Conservation (phyloP, 2,113 vertebrate genomes). For the Tor tambroides region DNA sequence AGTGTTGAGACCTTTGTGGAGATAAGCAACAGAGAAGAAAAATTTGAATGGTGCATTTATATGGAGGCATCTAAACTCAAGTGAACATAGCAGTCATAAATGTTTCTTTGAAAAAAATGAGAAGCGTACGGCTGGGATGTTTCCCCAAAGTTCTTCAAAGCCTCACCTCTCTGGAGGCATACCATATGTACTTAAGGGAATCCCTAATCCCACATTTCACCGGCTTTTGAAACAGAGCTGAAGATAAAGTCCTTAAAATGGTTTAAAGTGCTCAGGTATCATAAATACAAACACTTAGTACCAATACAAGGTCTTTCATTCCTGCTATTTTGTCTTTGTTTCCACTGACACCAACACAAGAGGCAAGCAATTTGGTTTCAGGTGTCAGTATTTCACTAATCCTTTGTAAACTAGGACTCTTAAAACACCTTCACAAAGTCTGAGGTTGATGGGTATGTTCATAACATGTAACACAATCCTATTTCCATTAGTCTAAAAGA, state of each 20-base stretch:
- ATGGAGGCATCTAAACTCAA: not conserved
- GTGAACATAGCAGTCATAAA: not conserved
- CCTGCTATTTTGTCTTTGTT: constrained; percentile 25
- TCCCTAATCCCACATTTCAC: constrained; percentile 4
- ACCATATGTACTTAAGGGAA: constrained; percentile 11
- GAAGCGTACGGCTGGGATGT: not conserved
- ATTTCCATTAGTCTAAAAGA: not conserved
- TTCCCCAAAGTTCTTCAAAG: constrained; percentile 7
- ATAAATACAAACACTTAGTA: constrained; percentile 5
- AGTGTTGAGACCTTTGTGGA: constrained; percentile 83
- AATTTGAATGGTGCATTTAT: not conserved
- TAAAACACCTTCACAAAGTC: not conserved
- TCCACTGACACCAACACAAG: not conserved
- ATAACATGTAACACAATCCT: constrained; percentile 7
- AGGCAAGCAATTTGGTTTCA: not conserved
- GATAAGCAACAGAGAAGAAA: not conserved
- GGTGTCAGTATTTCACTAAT: not conserved
- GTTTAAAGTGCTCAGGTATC: constrained; percentile 38
- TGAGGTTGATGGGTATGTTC: not conserved
- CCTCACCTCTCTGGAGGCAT: not conserved
- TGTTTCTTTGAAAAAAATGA: constrained; percentile 5
- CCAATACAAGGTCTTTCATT: constrained; percentile 10
- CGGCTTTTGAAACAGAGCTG: constrained; percentile 10
- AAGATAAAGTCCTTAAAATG: not conserved
- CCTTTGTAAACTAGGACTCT: not conserved